Conservation (phyloP, 2,888 invertebrate species). For the Plagodis dolabraria region DNA sequence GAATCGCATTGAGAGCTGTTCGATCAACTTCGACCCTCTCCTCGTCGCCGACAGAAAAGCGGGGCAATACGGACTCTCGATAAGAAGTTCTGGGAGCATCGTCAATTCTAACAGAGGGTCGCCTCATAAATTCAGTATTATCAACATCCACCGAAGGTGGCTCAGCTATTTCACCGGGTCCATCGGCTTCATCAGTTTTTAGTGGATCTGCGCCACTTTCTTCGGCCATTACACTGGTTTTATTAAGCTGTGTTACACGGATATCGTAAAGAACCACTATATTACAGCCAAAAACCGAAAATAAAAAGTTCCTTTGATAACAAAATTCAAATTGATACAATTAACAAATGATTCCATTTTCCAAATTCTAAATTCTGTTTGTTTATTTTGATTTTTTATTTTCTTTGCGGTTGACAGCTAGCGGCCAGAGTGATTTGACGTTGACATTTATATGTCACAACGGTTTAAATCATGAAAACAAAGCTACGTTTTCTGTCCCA, state of each 20-base stretch:
- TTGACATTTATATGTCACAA: too few species aligned
- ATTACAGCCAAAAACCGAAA: neutral
- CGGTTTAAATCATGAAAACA: too few species aligned
- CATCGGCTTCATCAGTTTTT: conserved; percentile 34
- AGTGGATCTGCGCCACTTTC: conserved; percentile 45
- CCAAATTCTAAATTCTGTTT: conserved; percentile 31
- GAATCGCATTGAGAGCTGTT: conserved; percentile 71
- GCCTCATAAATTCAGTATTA: conserved; percentile 23
- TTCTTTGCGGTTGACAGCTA: neutral
- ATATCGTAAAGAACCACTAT: conserved; percentile 7
- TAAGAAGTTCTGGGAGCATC: conserved; percentile 43
- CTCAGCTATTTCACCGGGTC: conserved; percentile 29
- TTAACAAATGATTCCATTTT: conserved; percentile 19
- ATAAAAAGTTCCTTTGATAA: neutral
- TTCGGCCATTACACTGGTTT: conserved; percentile 46
- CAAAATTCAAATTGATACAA: neutral
- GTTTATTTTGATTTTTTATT: conserved; percentile 13
- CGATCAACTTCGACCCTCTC: conserved; percentile 65
- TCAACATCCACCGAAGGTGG: conserved; percentile 41
- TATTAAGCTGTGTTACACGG: neutral
- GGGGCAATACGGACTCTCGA: neutral
- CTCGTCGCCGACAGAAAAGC: neutral
- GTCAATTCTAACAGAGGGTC: conserved; percentile 44
- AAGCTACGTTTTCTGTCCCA: too few species aligned
- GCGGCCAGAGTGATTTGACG: too few species aligned